Evolutionary conservation across 2,797 vertebrate species (phyloP).

Genomic region (Phaenicophaeus curvirostris): DNA sequence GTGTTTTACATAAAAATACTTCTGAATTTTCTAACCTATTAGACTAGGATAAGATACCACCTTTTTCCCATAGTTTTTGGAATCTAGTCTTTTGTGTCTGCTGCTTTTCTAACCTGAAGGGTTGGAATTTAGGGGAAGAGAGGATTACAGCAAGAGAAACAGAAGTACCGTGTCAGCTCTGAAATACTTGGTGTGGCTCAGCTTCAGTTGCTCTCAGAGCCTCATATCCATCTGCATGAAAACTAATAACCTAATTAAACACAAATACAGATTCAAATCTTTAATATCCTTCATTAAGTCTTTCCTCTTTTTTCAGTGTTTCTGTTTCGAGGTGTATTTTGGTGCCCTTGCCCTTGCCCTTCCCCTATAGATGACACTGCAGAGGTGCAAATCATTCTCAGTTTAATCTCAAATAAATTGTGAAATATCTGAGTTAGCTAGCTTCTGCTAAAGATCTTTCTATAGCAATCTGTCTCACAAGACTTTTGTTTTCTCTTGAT

Average conservation of each 20-base stretch:
- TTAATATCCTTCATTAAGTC: not conserved
- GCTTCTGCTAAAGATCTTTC: not conserved
- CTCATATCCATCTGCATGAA: not conserved
- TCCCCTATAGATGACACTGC: not conserved
- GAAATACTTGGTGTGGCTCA: not conserved
- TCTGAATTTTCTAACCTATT: not conserved
- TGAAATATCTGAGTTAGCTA: not conserved
- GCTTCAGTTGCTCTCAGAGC: not conserved
- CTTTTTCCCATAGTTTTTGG: not conserved
- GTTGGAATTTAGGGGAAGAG: not conserved
- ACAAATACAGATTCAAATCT: not conserved
- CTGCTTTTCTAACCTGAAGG: not conserved
- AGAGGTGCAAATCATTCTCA: not conserved
- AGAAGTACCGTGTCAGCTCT: not conserved
- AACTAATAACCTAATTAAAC: not conserved
- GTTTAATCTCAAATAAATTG: not conserved
- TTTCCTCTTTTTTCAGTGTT: not conserved
- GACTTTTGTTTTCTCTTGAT: slow-evolving; percentile 9
- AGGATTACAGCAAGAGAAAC: not conserved
- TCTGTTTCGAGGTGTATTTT: not conserved
- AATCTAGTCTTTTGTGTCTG: not conserved
- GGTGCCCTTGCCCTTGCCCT: too few species aligned
- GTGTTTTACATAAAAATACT: not conserved
- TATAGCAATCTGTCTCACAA: not conserved
- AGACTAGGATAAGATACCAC: not conserved